Percentiles rank a stretch among this genome's conserved stretches.
These are phyloP conservation scores for Chamaetylas fuelleborni DNA, from an alignment of 2,113 vertebrate genomes.

Conservation along the genomic window DNA sequence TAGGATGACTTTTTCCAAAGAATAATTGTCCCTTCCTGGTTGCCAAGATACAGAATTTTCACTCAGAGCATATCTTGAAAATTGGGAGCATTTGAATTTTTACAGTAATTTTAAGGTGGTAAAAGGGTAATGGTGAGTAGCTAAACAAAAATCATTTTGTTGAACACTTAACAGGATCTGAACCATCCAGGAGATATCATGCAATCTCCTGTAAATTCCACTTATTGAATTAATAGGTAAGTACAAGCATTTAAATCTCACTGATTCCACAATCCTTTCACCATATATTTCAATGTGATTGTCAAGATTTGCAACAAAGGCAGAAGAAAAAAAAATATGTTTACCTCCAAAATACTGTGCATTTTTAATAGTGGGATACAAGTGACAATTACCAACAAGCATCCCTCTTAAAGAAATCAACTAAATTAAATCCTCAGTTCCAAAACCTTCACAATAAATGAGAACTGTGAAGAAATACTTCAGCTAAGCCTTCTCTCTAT, in stretches of 20 bases:
- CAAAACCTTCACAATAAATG: not conserved
- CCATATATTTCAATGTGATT: not conserved
- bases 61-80: not conserved
- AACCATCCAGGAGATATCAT: not conserved
- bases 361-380: rapidly evolving
- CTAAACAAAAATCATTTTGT: not conserved
- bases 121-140: not conserved
- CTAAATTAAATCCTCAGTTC: not conserved
- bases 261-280: not conserved
- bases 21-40: not conserved
- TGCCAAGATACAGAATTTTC: constrained; percentile 35
- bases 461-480: not conserved
- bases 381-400: not conserved
- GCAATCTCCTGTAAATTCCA: not conserved
- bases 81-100: not conserved
- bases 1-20: not conserved
- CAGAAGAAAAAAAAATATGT: not conserved
- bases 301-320: not conserved
- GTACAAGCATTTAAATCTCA: not conserved
- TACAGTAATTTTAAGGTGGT: not conserved
- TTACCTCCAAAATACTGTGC: not conserved
- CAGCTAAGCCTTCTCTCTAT: not conserved
- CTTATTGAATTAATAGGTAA: not conserved
- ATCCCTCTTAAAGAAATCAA: not conserved
- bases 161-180: not conserved